phyloP scores from a whole-genome alignment of 2,888 invertebrate genomes.

The Xanthia togata region DNA sequence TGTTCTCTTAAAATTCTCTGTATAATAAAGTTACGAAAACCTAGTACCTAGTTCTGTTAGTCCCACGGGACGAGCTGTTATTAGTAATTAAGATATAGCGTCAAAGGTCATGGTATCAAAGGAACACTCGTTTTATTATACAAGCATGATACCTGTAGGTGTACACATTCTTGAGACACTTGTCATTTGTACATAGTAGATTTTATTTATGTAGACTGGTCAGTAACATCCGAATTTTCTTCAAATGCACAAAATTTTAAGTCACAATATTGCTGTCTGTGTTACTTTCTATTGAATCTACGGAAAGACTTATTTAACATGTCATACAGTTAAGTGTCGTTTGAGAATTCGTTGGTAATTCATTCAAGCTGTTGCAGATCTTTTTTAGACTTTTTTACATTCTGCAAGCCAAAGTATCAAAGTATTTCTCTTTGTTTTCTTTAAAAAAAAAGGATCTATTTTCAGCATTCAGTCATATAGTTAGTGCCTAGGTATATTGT shows the following conservation, averaged over 20 bases:
- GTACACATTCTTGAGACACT: constrained; percentile 3
- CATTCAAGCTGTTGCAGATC: background rate
- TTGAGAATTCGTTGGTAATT: background rate
- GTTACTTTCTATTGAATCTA: background rate
- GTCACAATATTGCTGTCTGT: no score
- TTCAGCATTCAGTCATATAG: background rate
- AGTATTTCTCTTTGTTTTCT: background rate
- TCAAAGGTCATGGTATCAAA: constrained; percentile 47
- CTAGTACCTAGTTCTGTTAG: background rate
- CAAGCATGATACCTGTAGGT: constrained; percentile 9
- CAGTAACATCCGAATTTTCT: background rate
- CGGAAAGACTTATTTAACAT: background rate
- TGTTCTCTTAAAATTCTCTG: background rate
- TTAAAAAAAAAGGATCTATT: background rate
- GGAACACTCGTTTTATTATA: constrained; percentile 39
- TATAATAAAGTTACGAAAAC: background rate
- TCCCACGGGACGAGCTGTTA: constrained; percentile 28
- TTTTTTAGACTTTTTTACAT: background rate
- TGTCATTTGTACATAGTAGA: constrained; percentile 15
- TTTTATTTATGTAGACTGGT: background rate
- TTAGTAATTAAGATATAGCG: constrained; percentile 57
- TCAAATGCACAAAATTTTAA: background rate
- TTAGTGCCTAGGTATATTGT: background rate
- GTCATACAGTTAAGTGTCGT: background rate
- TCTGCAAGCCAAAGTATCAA: background rate